Evolutionary conservation across 2,113 vertebrate species (phyloP), one percentile per base, ranked within the genome.

Genomic region (Burhinus oedicnemus): DNA sequence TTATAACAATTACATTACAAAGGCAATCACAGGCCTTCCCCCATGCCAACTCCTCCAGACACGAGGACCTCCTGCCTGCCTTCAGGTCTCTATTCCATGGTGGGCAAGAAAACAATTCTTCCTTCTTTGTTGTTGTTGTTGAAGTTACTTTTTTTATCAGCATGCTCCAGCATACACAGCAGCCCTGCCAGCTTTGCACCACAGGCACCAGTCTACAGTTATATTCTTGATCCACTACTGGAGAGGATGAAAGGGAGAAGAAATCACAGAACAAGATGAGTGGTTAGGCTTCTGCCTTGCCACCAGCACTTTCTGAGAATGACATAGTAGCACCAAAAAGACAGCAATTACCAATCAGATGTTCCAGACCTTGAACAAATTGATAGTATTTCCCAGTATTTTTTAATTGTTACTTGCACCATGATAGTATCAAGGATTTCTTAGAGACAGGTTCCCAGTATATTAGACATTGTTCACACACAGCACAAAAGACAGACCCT

Each of bases 1-100:
- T 97, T 90, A 96, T 44, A 66, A 87, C 85, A 97, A 96, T 96
- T 93, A 90, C 54, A 49, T 79, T 78, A 68, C 78, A 96, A 89
- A 89, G 66, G 84, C 89, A 87, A 77, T 91, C 87, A 77, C 82
- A 91, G 75, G 76, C 86, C 40, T 90, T 82, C 81, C 2, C 8
- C 83, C 76, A n/a, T 4, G 49, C 27, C 2, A 14, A 58, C 78
- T 92, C 62, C 81, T 91, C 86, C 85, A 95, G 89, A 91, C 89
- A 87, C 65, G 61, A 91, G 44, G 94, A 89, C 89, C 81, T 97
- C 89, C 96, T 0, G 62, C 87, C 81, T 87, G 75, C 52, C 71
- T 94, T 83, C 54, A 93, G 91, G 84, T 91, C 93, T 90, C 81
- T 29, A 17, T 80, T 83, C 87, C 81, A 88, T 0, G 77, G 32